phyloP scores from a whole-genome alignment of 1,140 invertebrate genomes.

The Orius insidiosus region DNA sequence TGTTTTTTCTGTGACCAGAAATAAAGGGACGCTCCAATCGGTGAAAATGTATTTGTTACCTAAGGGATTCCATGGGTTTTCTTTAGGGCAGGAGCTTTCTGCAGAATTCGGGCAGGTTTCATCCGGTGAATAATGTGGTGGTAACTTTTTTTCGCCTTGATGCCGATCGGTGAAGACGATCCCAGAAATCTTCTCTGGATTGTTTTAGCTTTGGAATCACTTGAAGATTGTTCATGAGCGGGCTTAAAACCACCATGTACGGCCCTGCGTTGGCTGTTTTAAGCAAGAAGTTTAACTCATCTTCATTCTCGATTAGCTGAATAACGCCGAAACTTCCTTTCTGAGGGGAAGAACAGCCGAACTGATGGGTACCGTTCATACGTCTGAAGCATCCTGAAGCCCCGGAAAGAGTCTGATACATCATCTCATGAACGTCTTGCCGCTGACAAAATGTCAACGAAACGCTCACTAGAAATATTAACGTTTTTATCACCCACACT shows the following conservation, averaged over 20 bases:
- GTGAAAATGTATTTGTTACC: slow-evolving; percentile 55
- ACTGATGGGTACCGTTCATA: slow-evolving; percentile 81
- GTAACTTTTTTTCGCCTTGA: slow-evolving; percentile 18
- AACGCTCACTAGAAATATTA: too few species aligned
- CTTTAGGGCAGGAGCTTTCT: slow-evolving; percentile 25
- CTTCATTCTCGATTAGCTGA: slow-evolving; percentile 42
- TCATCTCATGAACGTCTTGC: slow-evolving; percentile 36
- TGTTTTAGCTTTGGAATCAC: neutral
- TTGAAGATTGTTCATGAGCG: slow-evolving; percentile 36
- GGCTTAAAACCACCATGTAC: slow-evolving; percentile 49
- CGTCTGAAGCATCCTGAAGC: slow-evolving; percentile 64
- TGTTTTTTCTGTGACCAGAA: slow-evolving; percentile 42
- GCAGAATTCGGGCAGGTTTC: slow-evolving; percentile 59
- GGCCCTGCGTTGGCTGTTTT: slow-evolving; percentile 45
- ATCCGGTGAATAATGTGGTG: slow-evolving; percentile 47
- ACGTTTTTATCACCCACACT: too few species aligned
- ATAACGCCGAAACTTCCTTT: slow-evolving; percentile 71
- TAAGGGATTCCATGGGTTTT: slow-evolving; percentile 54
- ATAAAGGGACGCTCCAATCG: slow-evolving; percentile 72
- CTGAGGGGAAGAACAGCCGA: slow-evolving; percentile 60
- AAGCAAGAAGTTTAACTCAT: slow-evolving; percentile 56
- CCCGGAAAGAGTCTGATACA: slow-evolving; percentile 57
- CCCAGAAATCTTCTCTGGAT: slow-evolving; percentile 32
- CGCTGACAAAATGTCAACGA: neutral
- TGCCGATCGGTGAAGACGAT: slow-evolving; percentile 32